Conservation (phyloP, 2,797 vertebrate species). For the Mormyrops attenuatus region DNA sequence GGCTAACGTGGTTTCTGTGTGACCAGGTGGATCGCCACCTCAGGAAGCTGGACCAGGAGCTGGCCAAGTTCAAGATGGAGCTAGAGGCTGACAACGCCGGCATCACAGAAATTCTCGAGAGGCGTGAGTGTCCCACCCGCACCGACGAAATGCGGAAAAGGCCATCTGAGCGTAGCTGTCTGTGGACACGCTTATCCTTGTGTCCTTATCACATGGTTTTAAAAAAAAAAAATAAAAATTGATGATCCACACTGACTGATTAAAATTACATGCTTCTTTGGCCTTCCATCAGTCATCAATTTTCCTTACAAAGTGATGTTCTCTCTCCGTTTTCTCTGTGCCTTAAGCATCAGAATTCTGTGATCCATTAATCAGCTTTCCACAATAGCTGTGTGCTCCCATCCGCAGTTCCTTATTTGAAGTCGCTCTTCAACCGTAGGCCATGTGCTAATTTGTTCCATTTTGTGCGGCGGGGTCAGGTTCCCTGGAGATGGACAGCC, state of each 20-base stretch:
- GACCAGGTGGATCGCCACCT: conserved; percentile 92
- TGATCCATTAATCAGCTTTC: not conserved
- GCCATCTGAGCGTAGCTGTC: not conserved
- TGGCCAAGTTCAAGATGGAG: conserved; percentile 99
- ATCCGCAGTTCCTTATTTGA: not conserved
- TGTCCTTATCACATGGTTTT: not conserved
- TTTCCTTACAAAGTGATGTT: not conserved
- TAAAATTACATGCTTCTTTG: not conserved
- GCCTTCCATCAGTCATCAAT: not conserved
- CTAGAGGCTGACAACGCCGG: conserved; percentile 98
- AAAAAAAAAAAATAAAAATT: not conserved
- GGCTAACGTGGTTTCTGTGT: not conserved
- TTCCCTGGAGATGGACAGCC: conserved; percentile 93
- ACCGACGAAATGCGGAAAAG: not conserved
- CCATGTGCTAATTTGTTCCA: not conserved
- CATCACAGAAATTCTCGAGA: conserved; percentile 96
- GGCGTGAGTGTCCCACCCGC: conserved; percentile 68
- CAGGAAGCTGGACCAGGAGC: conserved; percentile 93
- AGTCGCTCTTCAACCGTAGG: not conserved
- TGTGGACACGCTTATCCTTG: not conserved
- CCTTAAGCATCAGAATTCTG: not conserved
- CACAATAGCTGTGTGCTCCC: not conserved
- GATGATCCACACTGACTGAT: not conserved
- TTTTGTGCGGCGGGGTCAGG: conserved; percentile 54
- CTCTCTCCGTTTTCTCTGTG: not conserved